These are phyloP conservation scores for Scaptomyza cyrtandrae DNA, from an alignment of 2,888 invertebrate genomes.

Conservation along the genomic window DNA sequence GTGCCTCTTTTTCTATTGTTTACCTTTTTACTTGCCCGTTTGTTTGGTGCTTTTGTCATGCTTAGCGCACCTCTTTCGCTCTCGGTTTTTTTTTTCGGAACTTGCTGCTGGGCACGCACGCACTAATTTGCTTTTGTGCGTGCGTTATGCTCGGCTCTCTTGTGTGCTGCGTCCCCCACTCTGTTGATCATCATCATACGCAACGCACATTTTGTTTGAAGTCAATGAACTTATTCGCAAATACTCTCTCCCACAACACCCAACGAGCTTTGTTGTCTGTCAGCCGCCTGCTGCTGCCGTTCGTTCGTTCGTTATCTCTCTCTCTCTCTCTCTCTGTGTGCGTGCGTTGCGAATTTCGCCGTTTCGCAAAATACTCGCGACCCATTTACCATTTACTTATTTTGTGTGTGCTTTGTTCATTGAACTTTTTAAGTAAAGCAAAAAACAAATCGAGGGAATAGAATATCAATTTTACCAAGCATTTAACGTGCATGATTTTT, in stretches of 20 bases:
- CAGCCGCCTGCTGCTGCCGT: background rate
- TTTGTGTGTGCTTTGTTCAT: slow-evolving; percentile 41
- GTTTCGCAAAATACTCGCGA: slow-evolving; percentile 49
- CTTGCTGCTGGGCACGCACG: slow-evolving; percentile 30
- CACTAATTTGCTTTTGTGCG: slow-evolving; percentile 52
- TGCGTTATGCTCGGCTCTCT: slow-evolving; percentile 18
- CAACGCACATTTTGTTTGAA: slow-evolving; percentile 61
- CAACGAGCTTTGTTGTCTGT: slow-evolving; percentile 11
- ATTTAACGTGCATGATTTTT: slow-evolving; percentile 12
- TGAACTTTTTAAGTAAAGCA: slow-evolving; percentile 54
- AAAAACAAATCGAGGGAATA: no score
- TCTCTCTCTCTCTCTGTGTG: slow-evolving; percentile 23
- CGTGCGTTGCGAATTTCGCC: slow-evolving; percentile 49
- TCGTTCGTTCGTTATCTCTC: background rate
- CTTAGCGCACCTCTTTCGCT: slow-evolving; percentile 14
- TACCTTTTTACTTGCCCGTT: slow-evolving; percentile 38
- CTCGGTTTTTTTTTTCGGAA: background rate
- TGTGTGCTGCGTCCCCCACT: slow-evolving; percentile 3
- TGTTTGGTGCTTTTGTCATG: no score
- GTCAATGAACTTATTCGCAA: slow-evolving; percentile 72
- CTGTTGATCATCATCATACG: slow-evolving; percentile 38
- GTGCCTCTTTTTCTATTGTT: slow-evolving; percentile 58
- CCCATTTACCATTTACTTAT: slow-evolving; percentile 22
- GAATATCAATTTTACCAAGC: no score
- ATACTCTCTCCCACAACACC: slow-evolving; percentile 9